Evolutionary conservation across 2,113 vertebrate species (phyloP), one percentile per base, ranked within the genome.

Genomic region (Prunella himalayana): DNA sequence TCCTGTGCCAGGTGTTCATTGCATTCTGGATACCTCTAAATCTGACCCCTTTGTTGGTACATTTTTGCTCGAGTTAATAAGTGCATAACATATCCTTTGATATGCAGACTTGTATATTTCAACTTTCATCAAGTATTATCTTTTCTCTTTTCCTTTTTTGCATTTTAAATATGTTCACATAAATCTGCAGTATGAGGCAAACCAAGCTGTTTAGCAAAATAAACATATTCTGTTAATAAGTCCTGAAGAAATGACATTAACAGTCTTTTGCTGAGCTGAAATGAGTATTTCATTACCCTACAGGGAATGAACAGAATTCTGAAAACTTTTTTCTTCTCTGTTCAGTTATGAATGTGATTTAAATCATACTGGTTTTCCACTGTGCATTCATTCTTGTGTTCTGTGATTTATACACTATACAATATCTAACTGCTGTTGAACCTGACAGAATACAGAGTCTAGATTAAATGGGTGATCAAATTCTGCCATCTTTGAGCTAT

Each of bases 311-410:
- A 63, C 5, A 73, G 59, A 82, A 50, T 31, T 83, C n/a, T 77
- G 45, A 72, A 42, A 14, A 8, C 22, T 61, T 45, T 44, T 45
- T 69, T 60, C 6, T 72, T 54, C 25, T 53, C 20, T 87, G 9
- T 64, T 33, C 27, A 25, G 7, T 60, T 85, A 24, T 18, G 23
- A 66, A 23, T 92, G 18, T 45, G 15, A n/a, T 49, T 49, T 69
- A 71, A 86, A 51, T 59, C 30, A 39, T 30, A 13, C 6, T 60
- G 5, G 6, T 50, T 82, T 89, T 70, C 47, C 11, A 57, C 12
- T 59, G 30, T 71, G 5, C 2, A 0, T 78, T 83, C 2, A 0
- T 81, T 83, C 39, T 78, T 17, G 1, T 39, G 56, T 39, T 51
- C 33, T 21, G 11, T 68, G 23, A 61, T 77, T 53, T 78, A 60